Evolutionary conservation across 2,888 invertebrate genomes (phyloP).

Genomic region (Auanema freiburgensis): DNA sequence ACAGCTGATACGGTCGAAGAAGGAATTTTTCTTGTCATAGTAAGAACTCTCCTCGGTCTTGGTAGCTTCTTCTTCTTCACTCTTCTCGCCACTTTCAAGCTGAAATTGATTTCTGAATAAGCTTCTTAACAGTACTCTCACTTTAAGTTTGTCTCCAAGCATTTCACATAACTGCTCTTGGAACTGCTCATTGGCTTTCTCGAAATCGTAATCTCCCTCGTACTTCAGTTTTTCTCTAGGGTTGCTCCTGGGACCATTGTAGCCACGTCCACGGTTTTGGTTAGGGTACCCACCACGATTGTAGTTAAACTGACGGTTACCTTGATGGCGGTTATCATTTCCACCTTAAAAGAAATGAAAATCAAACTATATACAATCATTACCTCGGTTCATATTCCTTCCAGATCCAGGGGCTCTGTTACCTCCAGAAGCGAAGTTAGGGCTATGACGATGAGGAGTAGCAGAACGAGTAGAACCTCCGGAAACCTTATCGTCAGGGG

Average conservation of each 20-base stretch:
- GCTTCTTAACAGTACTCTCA: conserved; percentile 7
- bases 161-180: conserved; percentile 69
- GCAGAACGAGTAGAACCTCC: conserved; percentile 45
- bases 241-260: conserved; percentile 38
- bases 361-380: conserved; percentile 1
- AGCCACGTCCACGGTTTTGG: conserved; percentile 24
- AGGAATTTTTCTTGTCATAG: conserved; percentile 94
- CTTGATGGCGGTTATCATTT: conserved; percentile 12
- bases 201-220: conserved; percentile 87
- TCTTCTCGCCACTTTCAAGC: conserved; percentile 24
- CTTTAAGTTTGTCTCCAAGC: conserved; percentile 36
- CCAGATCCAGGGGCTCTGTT: conserved; percentile 34
- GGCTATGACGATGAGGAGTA: conserved; percentile 40
- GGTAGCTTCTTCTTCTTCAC: conserved; percentile 29
- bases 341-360: conserved; percentile 15
- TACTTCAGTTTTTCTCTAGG: conserved; percentile 56
- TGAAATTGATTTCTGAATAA: conserved; percentile 2
- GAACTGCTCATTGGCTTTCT: conserved; percentile 95
- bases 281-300: conserved; percentile 32
- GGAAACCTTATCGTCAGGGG: conserved; percentile 20
- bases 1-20: conserved; percentile 98
- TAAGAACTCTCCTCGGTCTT: conserved; percentile 65
- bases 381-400: conserved; percentile 26
- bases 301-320: conserved; percentile 23
- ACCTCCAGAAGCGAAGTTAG: conserved; percentile 22